Evolutionary conservation across 2,888 invertebrate species (phyloP).

Genomic region (Harpalus rubripes): DNA sequence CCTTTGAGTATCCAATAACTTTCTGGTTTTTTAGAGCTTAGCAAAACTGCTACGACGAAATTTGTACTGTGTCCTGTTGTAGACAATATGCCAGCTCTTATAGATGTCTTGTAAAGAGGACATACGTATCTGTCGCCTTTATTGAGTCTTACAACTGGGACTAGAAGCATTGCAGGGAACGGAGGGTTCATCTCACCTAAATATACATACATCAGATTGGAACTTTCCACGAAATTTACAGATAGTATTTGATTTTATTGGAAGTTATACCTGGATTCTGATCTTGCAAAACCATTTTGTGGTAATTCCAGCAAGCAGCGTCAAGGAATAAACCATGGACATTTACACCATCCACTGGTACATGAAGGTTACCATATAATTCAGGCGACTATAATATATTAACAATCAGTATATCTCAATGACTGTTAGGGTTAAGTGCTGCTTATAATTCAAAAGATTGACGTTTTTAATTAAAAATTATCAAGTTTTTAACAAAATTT

Average conservation of each 20-base stretch:
- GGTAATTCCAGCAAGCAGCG: slow-evolving; percentile 91
- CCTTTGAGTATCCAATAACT: slow-evolving; percentile 94
- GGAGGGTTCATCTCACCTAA: slow-evolving; percentile 88
- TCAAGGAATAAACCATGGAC: slow-evolving; percentile 92
- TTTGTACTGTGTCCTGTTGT: slow-evolving; percentile 97
- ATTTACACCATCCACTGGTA: slow-evolving; percentile 84
- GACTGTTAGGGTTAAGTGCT: no score
- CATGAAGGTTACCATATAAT: slow-evolving; percentile 80
- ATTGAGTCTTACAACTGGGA: slow-evolving; percentile 83
- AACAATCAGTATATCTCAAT: neutral
- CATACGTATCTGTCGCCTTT: slow-evolving; percentile 84
- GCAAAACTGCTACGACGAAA: slow-evolving; percentile 89
- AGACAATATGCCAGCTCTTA: slow-evolving; percentile 91
- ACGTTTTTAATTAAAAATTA: no score
- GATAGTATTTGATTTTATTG: no score
- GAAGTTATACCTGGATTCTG: slow-evolving; percentile 83
- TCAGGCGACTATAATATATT: slow-evolving; percentile 62
- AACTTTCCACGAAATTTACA: neutral
- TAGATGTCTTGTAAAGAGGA: slow-evolving; percentile 93
- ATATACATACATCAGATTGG: slow-evolving; percentile 67
- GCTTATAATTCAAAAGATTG: neutral
- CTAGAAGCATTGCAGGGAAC: slow-evolving; percentile 84
- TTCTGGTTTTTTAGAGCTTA: slow-evolving; percentile 83
- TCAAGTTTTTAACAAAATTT: no score
- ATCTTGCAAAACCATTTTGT: slow-evolving; percentile 85